Evolutionary conservation across 2,113 vertebrate species (phyloP).

Genomic region (Oceanites oceanicus): DNA sequence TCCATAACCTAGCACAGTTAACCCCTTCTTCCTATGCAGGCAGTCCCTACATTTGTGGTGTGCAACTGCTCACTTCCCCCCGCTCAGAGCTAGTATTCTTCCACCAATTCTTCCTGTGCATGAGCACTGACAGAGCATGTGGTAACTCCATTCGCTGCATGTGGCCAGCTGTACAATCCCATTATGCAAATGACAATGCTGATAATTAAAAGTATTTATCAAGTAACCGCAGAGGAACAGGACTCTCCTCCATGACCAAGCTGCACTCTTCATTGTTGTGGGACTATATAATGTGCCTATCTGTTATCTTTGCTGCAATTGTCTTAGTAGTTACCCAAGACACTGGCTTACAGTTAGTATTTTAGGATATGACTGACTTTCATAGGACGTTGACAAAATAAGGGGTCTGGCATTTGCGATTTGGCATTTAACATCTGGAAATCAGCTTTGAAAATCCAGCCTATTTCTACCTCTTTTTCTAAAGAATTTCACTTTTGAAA

Average conservation of each 20-base stretch:
- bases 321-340: background rate
- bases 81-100: background rate
- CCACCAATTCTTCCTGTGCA: background rate
- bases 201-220: constrained; percentile 56
- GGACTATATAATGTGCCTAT: background rate
- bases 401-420: background rate
- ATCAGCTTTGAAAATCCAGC: background rate
- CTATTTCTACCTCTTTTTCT: background rate
- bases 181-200: constrained; percentile 43
- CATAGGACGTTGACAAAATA: background rate
- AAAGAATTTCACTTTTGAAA: background rate
- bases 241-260: background rate
- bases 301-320: background rate
- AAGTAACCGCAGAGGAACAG: constrained; percentile 21
- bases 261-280: background rate
- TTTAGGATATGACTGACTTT: background rate
- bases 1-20: background rate
- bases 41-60: background rate
- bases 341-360: background rate
- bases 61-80: background rate
- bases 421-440: background rate
- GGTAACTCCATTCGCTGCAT: background rate
- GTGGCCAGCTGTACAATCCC: constrained; percentile 22
- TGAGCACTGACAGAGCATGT: background rate
- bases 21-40: background rate